phyloP scores from a whole-genome alignment of 2,888 invertebrate species.

The Lissocephala sabroskyi region DNA sequence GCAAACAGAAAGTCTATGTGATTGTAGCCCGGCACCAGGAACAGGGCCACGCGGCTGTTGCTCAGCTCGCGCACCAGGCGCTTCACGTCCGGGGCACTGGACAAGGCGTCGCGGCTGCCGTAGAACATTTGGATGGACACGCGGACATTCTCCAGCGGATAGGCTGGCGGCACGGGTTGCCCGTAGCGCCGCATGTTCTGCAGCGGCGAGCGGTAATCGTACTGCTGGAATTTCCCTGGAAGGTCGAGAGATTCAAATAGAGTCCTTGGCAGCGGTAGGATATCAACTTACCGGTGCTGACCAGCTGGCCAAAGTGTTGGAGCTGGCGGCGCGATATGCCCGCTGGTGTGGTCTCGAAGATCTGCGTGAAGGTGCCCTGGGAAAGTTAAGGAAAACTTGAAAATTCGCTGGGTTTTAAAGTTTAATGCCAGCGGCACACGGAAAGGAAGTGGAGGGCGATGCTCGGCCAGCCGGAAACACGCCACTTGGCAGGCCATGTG shows the following conservation, averaged over 20 bases:
- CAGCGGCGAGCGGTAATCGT: constrained; percentile 55
- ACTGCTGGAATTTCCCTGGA: constrained; percentile 69
- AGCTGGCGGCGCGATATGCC: constrained; percentile 67
- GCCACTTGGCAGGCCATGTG: constrained; percentile 10
- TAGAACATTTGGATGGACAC: constrained; percentile 64
- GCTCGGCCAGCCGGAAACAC: constrained; percentile 21
- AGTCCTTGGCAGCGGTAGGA: too few relatives aligned
- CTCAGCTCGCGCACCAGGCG: constrained; percentile 45
- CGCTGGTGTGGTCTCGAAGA: constrained; percentile 68
- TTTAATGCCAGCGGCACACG: constrained; percentile 25
- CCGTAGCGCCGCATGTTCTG: constrained; percentile 58
- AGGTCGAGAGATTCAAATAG: too few relatives aligned
- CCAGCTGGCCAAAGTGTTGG: constrained; percentile 67
- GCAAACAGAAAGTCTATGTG: constrained; percentile 68
- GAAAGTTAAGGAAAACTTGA: not conserved
- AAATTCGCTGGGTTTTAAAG: constrained; percentile 28
- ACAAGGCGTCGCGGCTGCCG: constrained; percentile 56
- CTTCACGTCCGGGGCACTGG: constrained; percentile 51
- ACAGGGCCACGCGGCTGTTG: constrained; percentile 50
- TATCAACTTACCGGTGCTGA: constrained; percentile 67
- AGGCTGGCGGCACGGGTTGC: constrained; percentile 58
- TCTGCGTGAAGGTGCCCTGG: constrained; percentile 60
- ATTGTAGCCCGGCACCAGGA: constrained; percentile 65
- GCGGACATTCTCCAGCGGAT: constrained; percentile 60
- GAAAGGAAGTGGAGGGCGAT: constrained; percentile 4